These are phyloP conservation scores for Chroicocephalus ridibundus DNA, from an alignment of 2,113 vertebrate genomes.

Conservation along the genomic window DNA sequence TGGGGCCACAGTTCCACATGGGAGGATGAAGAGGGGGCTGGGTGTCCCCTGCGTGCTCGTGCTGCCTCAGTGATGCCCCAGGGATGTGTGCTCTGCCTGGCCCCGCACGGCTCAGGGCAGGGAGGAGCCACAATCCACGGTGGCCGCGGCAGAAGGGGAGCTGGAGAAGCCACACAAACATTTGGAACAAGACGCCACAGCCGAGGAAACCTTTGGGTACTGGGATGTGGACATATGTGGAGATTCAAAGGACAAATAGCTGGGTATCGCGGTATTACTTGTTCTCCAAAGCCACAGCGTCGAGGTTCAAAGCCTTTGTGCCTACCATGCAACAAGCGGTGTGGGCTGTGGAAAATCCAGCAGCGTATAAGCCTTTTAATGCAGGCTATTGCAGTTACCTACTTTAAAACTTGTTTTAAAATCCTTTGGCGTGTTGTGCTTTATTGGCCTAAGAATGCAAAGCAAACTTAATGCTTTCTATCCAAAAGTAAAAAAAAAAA, in stretches of 20 bases:
- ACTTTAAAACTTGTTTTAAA: neutral
- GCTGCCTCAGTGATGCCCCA: neutral
- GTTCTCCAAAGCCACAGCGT: neutral
- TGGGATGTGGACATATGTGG: neutral
- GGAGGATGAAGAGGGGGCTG: neutral
- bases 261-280: neutral
- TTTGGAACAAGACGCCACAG: accelerated
- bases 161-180: accelerated
- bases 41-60: accelerated
- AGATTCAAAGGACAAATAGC: neutral
- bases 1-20: neutral
- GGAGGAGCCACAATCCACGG: neutral
- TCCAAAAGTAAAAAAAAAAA: neutral
- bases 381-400: neutral
- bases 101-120: accelerated
- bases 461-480: neutral
- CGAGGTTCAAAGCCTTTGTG: neutral
- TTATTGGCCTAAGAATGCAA: neutral
- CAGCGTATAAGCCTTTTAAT: neutral
- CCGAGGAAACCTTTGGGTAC: neutral
- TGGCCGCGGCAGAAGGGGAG: neutral
- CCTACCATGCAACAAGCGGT: neutral
- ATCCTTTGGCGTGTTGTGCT: neutral
- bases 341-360: neutral
- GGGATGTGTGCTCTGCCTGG: neutral